Conservation (phyloP, 2,888 invertebrate species). For the Iselma pallidipennis region DNA sequence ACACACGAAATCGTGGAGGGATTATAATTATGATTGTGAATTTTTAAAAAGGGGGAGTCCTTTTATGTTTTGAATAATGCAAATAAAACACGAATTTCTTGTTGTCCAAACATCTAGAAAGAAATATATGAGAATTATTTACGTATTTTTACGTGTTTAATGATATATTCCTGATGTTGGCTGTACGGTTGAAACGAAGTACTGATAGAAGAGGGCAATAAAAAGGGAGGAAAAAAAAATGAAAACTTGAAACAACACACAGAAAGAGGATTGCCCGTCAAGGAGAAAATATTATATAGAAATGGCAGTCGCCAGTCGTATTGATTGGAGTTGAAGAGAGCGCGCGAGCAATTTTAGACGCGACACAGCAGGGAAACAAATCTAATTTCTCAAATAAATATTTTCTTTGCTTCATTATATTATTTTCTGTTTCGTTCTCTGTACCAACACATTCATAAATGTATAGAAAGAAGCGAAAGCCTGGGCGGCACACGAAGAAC, state of each 20-base stretch:
- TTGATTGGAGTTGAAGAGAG: conserved; percentile 44
- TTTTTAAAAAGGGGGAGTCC: conserved; percentile 35
- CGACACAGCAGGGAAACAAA: conserved; percentile 55
- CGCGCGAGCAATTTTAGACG: conserved; percentile 48
- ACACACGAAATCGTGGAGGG: background rate
- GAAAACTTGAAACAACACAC: conserved; percentile 39
- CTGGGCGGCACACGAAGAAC: conserved; percentile 13
- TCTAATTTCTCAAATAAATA: conserved; percentile 59
- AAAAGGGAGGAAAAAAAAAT: background rate
- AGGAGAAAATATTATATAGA: conserved; percentile 43
- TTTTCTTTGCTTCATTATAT: conserved; percentile 58
- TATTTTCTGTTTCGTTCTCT: conserved; percentile 55
- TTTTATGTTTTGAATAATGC: conserved; percentile 45
- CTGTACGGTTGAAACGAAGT: background rate
- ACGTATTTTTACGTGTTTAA: conserved; percentile 50
- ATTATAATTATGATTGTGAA: background rate
- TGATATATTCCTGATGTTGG: conserved; percentile 47
- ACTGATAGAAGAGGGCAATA: background rate
- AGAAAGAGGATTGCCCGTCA: conserved; percentile 24
- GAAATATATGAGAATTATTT: conserved; percentile 38
- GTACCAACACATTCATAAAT: background rate
- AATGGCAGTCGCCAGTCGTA: conserved; percentile 49
- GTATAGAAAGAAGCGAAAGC: background rate
- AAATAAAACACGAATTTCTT: conserved; percentile 27
- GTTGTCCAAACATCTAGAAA: conserved; percentile 31